These are phyloP conservation scores for Brachypalpus laphriformis DNA, from an alignment of 2,888 invertebrate genomes.

Conservation along the genomic window DNA sequence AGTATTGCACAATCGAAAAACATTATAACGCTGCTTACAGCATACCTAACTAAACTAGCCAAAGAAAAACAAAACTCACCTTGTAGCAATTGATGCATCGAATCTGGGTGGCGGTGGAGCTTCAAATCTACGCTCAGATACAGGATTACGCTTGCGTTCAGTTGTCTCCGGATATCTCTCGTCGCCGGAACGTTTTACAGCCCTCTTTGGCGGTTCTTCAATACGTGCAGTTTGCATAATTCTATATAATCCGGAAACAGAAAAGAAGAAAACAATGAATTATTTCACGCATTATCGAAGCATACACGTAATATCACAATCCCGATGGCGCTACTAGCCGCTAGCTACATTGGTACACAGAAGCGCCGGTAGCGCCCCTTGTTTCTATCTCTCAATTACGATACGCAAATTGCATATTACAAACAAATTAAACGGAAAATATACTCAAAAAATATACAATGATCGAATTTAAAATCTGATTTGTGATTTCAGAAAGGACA, in stretches of 20 bases:
- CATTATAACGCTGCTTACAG: no score
- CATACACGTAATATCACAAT: conserved; percentile 18
- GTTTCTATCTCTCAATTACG: conserved; percentile 8
- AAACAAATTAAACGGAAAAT: neutral
- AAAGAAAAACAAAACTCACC: conserved; percentile 75
- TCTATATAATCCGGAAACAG: conserved; percentile 75
- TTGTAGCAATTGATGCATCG: conserved; percentile 81
- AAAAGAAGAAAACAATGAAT: conserved; percentile 49
- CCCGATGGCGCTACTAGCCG: conserved; percentile 66
- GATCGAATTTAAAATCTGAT: conserved; percentile 56
- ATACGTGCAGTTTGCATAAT: conserved; percentile 81
- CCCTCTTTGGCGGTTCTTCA: conserved; percentile 80
- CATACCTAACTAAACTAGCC: neutral
- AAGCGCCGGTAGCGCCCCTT: conserved; percentile 66
- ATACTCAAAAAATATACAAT: conserved; percentile 30
- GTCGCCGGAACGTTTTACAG: conserved; percentile 80
- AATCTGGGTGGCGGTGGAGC: conserved; percentile 83
- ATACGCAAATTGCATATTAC: conserved; percentile 38
- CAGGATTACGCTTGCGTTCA: conserved; percentile 81
- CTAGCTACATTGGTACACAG: conserved; percentile 57
- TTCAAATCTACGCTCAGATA: conserved; percentile 78
- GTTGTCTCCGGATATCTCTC: conserved; percentile 80
- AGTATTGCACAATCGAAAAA: neutral
- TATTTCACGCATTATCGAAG: conserved; percentile 24
- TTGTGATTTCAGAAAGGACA: conserved; percentile 66